Evolutionary conservation across 2,113 vertebrate genomes (phyloP).

Genomic region (Thalassarche chlororhynchos): DNA sequence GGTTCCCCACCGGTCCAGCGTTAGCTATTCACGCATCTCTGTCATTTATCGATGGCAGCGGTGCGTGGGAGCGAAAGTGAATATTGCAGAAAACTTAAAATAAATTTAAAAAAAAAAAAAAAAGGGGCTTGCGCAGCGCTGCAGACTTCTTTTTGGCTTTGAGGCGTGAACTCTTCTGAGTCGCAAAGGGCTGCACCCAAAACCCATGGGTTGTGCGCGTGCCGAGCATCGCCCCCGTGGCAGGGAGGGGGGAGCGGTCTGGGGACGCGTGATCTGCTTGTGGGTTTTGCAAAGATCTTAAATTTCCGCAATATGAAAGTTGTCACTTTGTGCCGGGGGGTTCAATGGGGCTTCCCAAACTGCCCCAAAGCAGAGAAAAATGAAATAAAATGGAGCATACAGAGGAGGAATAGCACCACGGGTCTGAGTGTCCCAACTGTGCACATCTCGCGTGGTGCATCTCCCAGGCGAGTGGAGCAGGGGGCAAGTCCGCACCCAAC

Average conservation of each 20-base stretch:
- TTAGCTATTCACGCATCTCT: background rate
- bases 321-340: background rate
- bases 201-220: fast-evolving
- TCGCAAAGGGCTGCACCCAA: fast-evolving
- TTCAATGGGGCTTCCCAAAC: background rate
- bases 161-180: background rate
- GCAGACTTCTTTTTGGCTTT: background rate
- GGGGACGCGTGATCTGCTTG: fast-evolving
- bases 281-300: background rate
- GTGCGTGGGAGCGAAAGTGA: background rate
- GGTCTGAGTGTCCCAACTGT: no score
- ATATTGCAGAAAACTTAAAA: background rate
- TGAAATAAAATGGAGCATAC: background rate
- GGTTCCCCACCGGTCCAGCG: fast-evolving
- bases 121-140: background rate
- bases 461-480: fast-evolving
- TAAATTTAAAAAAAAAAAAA: background rate
- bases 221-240: fast-evolving
- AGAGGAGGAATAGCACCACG: fast-evolving
- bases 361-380: background rate
- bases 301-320: fast-evolving
- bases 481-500: fast-evolving
- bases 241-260: fast-evolving
- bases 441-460: fast-evolving
- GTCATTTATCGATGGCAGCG: background rate